Evolutionary conservation across 2,888 invertebrate genomes (phyloP).

Genomic region (Meteorus cinctellus): DNA sequence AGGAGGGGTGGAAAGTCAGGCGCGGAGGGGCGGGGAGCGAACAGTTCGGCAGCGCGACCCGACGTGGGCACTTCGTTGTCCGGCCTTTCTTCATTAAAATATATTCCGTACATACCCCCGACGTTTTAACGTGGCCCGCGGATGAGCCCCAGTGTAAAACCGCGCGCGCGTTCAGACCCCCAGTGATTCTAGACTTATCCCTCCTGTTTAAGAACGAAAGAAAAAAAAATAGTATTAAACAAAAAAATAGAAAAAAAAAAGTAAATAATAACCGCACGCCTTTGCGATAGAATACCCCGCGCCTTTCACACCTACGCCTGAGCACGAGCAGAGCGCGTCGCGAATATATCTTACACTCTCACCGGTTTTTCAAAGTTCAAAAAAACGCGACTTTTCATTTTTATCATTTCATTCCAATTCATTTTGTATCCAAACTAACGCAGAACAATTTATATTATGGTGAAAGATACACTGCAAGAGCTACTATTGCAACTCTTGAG

Average conservation of each 20-base stretch:
- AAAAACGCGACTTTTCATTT: conserved; percentile 23
- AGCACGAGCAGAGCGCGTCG: conserved; percentile 5
- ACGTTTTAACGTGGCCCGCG: conserved; percentile 54
- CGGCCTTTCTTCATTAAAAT: conserved; percentile 73
- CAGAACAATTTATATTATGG: conserved; percentile 10
- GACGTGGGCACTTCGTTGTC: conserved; percentile 74
- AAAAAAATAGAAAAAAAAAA: conserved; percentile 23
- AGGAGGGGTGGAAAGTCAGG: conserved; percentile 57
- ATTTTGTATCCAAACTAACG: conserved; percentile 7
- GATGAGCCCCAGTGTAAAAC: conserved; percentile 53
- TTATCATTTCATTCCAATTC: conserved; percentile 7
- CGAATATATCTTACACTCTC: conserved; percentile 27
- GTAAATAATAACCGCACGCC: conserved; percentile 11
- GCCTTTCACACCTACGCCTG: conserved; percentile 18
- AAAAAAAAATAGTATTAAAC: conserved; percentile 16
- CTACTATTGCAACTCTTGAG: neutral
- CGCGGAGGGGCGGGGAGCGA: conserved; percentile 72
- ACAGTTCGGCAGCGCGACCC: conserved; percentile 73
- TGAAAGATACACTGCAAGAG: conserved; percentile 17
- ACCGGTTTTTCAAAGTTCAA: conserved; percentile 32
- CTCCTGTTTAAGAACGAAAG: conserved; percentile 33
- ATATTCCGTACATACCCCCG: conserved; percentile 65
- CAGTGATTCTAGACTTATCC: conserved; percentile 39
- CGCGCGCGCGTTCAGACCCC: conserved; percentile 45
- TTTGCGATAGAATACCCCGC: conserved; percentile 18